Evolutionary conservation across 2,888 invertebrate species (phyloP), one percentile per base, ranked within the genome.

Genomic region (Stenichneumon culpator): DNA sequence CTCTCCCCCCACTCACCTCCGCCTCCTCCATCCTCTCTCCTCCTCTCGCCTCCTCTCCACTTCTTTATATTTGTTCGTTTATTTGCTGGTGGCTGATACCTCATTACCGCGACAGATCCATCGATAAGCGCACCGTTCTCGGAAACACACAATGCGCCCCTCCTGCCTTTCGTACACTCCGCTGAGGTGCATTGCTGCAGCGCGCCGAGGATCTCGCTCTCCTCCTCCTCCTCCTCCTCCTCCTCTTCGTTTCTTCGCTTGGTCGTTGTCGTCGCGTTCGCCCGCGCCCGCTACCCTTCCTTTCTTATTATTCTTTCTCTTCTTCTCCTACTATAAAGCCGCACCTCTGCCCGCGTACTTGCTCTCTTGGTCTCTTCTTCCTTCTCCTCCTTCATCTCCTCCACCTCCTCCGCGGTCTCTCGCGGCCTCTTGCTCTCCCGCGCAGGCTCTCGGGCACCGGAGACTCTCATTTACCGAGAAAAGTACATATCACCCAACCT

Each of bases 71-170:
- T 93, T 91, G 91, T 93, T 93, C 92, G 90, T 93, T 93, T 93
- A 93, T 93, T 93, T 93, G 92, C 90, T 92, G 90, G 89, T 91
- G 92, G 92, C 93, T 93, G 93, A 93, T 93, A 93, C 93, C 93
- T 93, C 93, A 93, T 93, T 93, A 93, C 93, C 93, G 93, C 93
- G 93, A 93, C 93, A 93, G 93, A 93, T 93, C 92, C 93, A 91
- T 91, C 93, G 93, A 93, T 93, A 93, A 93, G 93, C 92, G 91
- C 89, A 91, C 89, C 92, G 92, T 93, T 93, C 93, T 93, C 89
- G 92, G 93, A 93, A 93, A 93, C 91, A 93, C 93, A 93, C 93
- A 93, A 93, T 93, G 92, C 90, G 91, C 92, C 86, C 86, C 86
- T 85, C 79, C 86, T 82, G 82, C 79, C 44, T 86, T 84, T 78